A percentile compares a stretch with the other conserved stretches of the same genome.
Conservation (phyloP, 2,888 invertebrate species). For the Euplexia lucipara region DNA sequence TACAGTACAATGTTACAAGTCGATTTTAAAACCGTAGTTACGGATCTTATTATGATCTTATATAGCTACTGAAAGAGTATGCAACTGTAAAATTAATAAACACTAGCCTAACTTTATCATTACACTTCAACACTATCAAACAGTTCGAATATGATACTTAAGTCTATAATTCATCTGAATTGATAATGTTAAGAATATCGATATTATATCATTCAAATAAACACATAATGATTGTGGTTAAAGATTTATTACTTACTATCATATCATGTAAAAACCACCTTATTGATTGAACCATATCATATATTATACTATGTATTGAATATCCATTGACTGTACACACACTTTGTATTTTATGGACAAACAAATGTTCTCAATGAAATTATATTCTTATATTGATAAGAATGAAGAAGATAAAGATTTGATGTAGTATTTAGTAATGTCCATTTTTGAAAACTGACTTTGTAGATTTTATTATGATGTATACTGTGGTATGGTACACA, state of each 20-base stretch:
- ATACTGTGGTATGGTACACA: background rate
- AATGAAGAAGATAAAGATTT: background rate
- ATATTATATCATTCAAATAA: slow-evolving; percentile 11
- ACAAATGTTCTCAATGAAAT: slow-evolving; percentile 5
- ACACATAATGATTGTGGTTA: background rate
- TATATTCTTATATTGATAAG: background rate
- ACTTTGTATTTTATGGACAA: background rate
- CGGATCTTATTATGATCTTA: background rate
- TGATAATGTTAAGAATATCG: slow-evolving; percentile 24
- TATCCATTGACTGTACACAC: background rate
- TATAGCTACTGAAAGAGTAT: background rate
- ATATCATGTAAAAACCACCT: background rate
- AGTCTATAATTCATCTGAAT: background rate
- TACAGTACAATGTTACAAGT: background rate
- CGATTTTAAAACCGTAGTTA: background rate
- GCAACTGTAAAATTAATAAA: background rate
- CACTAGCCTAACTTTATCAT: too few species aligned
- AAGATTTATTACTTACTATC: background rate
- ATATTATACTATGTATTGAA: background rate
- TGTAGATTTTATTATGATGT: background rate
- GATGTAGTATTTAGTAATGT: background rate
- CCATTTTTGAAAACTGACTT: background rate
- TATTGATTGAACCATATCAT: slow-evolving; percentile 22
- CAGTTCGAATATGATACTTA: background rate
- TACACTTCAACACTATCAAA: too few species aligned